Conservation (phyloP, 2,113 vertebrate species). For the Pteruthius melanotis region DNA sequence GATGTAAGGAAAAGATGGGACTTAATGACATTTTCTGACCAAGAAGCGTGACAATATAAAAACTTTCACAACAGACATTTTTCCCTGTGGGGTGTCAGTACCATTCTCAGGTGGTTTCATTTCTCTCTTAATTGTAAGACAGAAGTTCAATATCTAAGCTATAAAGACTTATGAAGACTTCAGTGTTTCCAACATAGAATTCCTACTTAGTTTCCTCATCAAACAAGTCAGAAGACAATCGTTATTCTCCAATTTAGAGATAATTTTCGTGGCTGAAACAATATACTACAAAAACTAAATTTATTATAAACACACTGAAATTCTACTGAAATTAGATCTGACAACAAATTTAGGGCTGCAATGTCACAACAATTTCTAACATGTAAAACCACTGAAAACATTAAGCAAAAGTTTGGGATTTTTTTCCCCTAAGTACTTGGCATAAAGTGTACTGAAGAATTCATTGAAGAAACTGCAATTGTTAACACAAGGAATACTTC, state of each 20-base stretch:
- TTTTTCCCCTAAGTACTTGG: background rate
- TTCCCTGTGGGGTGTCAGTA: constrained; percentile 64
- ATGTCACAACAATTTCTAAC: background rate
- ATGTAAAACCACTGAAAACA: background rate
- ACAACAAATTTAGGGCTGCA: background rate
- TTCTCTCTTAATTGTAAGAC: constrained; percentile 71
- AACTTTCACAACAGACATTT: background rate
- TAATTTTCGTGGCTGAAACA: background rate
- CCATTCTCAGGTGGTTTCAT: constrained; percentile 61
- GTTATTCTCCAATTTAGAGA: background rate
- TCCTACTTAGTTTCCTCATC: constrained; percentile 41
- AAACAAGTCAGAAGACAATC: background rate
- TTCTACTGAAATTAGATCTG: background rate
- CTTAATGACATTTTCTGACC: background rate
- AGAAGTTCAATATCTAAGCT: constrained; percentile 20
- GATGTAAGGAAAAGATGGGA: background rate
- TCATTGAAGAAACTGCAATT: background rate
- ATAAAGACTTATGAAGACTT: background rate
- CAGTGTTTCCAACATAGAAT: background rate
- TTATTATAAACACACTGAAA: background rate
- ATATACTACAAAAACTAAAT: background rate
- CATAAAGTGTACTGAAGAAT: background rate
- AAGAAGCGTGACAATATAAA: background rate
- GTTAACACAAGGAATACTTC: background rate
- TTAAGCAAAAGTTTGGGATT: background rate